Evolutionary conservation across 2,888 invertebrate genomes (phyloP), one percentile per base, ranked within the genome.

Genomic region (Zygothrica quintamaculata): DNA sequence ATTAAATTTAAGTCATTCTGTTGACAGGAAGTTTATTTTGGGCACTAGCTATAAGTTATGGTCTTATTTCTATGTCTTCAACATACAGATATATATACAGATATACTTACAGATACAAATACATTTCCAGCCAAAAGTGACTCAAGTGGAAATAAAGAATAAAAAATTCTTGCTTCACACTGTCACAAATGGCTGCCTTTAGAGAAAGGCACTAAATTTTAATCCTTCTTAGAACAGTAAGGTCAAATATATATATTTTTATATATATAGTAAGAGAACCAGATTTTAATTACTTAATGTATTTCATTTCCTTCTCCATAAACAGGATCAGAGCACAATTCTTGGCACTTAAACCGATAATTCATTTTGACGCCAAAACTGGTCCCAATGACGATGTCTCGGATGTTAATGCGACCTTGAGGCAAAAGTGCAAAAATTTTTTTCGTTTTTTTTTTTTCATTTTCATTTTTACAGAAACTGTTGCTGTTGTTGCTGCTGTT

Each of bases 211-310:
- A 47, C 18, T 47, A 44, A 37, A 31, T 2, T 26, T 13, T 51
- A 74, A 82, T 86, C 87, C 79, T 80, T 77, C n/a, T n/a, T n/a
- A n/a, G n/a, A n/a, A 43, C 55, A 39, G 34, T 70, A 80, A 86
- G 80, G 87, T 86, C 79, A 72, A 39, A 37, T 37, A 31, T 36
- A 42, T 6, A n/a, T n/a, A n/a, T n/a, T n/a, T 13, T 22, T 15
- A 1, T 8, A n/a, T 1, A 9, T 36, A 12, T 4, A 13, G 44
- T 47, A 44, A 26, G 12, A 48, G 52, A 62, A 65, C 44, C 64
- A 29, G 55, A 36, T 43, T 18, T 46, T 36, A 37, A 26, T 1
- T n/a, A 9, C n/a, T 29, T 29, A 29, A 40, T 26, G 33, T 7
- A n/a, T 55, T 55, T 33, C 13, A 44, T 51, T 71, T 71, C 75